Evolutionary conservation across 1,140 invertebrate genomes (phyloP).

Genomic region (Polypedilum pembai): DNA sequence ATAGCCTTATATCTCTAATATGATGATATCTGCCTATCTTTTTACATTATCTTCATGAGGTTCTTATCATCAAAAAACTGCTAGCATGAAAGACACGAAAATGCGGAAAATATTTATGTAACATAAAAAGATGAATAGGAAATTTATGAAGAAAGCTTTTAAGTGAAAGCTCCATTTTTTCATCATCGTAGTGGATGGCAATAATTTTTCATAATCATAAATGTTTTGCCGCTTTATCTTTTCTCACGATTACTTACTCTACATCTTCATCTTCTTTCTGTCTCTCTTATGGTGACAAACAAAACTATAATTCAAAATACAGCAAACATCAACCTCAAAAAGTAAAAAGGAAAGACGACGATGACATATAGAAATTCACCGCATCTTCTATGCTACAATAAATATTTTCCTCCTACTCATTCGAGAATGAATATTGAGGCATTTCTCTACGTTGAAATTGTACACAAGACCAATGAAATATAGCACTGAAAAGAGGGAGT

Average conservation of each 20-base stretch:
- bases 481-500: not conserved
- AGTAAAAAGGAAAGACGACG: not conserved
- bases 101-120: constrained; percentile 12
- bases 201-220: constrained; percentile 14
- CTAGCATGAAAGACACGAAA: not conserved
- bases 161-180: constrained; percentile 12
- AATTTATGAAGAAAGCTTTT: constrained; percentile 19
- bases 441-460: not conserved
- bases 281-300: constrained; percentile 5
- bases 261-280: not conserved
- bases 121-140: constrained; percentile 9
- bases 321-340: constrained; percentile 20
- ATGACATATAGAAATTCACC: constrained; percentile 9
- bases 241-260: not conserved
- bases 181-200: constrained; percentile 1
- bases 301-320: constrained; percentile 23
- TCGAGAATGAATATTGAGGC: not conserved
- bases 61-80: too few species aligned
- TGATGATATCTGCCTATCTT: too few species aligned
- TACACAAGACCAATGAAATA: not conserved
- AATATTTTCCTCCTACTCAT: not conserved
- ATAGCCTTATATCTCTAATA: too few species aligned
- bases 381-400: not conserved
- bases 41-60: too few species aligned
- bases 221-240: not conserved